A percentile compares a stretch with the other conserved stretches of the same genome.
Conservation (phyloP, 1,140 invertebrate species). For the Cheumatopsyche charites region DNA sequence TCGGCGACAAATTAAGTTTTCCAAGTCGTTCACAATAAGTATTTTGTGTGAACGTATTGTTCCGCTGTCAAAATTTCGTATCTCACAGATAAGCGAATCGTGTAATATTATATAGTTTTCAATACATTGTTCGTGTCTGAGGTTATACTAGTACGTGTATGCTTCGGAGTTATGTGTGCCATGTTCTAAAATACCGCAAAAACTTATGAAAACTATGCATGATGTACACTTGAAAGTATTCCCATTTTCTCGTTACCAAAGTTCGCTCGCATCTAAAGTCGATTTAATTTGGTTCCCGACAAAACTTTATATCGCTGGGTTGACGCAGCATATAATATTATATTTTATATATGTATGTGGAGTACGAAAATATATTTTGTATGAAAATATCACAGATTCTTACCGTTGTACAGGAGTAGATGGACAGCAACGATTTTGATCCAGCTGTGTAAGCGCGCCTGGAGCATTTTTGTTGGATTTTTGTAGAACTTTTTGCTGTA, state of each 20-base stretch:
- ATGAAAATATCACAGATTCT: background rate
- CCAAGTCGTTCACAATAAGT: background rate
- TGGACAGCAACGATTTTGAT: conserved; percentile 6
- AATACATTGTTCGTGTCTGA: too few relatives aligned
- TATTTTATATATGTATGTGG: too few relatives aligned
- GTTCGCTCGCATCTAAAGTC: background rate
- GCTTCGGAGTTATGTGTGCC: too few relatives aligned
- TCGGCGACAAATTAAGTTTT: conserved; percentile 15
- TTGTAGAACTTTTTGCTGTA: background rate
- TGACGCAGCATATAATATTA: too few relatives aligned
- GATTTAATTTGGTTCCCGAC: conserved; percentile 9
- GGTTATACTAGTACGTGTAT: too few relatives aligned
- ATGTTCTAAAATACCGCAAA: too few relatives aligned
- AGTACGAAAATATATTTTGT: too few relatives aligned
- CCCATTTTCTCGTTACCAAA: background rate
- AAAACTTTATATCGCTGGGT: conserved; percentile 11
- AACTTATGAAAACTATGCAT: conserved; percentile 4
- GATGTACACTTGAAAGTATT: conserved; percentile 10
- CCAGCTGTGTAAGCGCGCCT: background rate
- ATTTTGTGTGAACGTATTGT: too few relatives aligned
- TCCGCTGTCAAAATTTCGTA: too few relatives aligned
- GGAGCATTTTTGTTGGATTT: conserved; percentile 24
- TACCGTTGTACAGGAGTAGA: conserved; percentile 28
- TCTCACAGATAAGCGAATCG: too few relatives aligned
- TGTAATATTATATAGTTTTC: too few relatives aligned